Evolutionary conservation across 2,888 invertebrate genomes (phyloP).

Genomic region (Keiferia lycopersicella): DNA sequence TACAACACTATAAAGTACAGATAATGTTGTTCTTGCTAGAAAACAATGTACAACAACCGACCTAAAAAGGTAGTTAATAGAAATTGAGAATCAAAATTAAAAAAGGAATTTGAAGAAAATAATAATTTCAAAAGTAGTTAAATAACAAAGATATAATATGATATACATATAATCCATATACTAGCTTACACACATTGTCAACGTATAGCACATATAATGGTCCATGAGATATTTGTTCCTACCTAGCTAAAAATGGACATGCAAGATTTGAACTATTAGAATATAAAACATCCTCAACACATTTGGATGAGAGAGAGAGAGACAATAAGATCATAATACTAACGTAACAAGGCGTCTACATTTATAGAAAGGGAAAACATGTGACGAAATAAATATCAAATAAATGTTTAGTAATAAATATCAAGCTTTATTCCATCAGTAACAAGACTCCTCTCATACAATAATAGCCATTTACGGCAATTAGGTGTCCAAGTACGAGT

Average conservation of each 20-base stretch:
- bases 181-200: no score
- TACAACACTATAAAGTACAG: slow-evolving; percentile 18
- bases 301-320: no score
- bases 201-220: no score
- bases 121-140: no score
- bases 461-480: neutral
- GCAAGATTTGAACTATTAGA: no score
- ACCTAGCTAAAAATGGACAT: no score
- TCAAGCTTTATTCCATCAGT: neutral
- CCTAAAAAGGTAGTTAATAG: slow-evolving; percentile 1
- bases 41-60: slow-evolving; percentile 3
- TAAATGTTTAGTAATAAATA: neutral
- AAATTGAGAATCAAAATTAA: neutral
- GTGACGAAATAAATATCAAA: neutral
- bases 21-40: slow-evolving; percentile 9
- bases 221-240: no score
- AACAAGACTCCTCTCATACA: slow-evolving; percentile 1
- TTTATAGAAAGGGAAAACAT: neutral
- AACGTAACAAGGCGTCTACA: no score
- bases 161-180: no score
- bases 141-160: no score
- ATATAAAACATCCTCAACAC: no score
- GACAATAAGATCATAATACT: no score
- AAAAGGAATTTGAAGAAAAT: neutral
- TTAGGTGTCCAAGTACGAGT: neutral